Conservation (phyloP, 2,113 vertebrate genomes). For the Colius striatus region DNA sequence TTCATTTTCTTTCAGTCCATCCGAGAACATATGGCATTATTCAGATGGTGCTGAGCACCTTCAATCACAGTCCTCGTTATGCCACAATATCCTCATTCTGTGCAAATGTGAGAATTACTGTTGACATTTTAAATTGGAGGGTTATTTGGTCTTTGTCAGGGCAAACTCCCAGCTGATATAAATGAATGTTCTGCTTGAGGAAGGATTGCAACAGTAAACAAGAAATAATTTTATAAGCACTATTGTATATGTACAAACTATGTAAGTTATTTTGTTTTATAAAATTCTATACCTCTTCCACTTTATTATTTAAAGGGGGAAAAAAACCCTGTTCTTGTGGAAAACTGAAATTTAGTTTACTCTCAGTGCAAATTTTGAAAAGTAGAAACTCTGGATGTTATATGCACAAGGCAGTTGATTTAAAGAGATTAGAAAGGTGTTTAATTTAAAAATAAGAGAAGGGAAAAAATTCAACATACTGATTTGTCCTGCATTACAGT, state of each 20-base stretch:
- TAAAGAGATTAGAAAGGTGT: conserved; percentile 65
- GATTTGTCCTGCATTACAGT: conserved; percentile 81
- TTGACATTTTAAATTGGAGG: conserved; percentile 58
- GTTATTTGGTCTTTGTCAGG: conserved; percentile 65
- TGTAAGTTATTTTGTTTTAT: conserved; percentile 23
- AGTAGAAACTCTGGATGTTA: conserved; percentile 64
- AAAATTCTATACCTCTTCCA: conserved; percentile 49
- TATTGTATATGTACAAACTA: background rate
- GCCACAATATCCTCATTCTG: conserved; percentile 50
- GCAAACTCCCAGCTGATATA: conserved; percentile 29
- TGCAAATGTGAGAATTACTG: conserved; percentile 65
- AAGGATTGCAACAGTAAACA: background rate
- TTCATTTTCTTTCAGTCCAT: conserved; percentile 60
- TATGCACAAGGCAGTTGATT: conserved; percentile 65
- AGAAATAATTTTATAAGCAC: conserved; percentile 25
- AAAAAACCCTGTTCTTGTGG: background rate
- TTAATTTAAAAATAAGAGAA: conserved; percentile 48
- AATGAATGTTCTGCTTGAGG: conserved; percentile 17
- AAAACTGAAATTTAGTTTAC: conserved; percentile 66
- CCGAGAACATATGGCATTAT: conserved; percentile 67
- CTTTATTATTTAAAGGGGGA: conserved; percentile 22
- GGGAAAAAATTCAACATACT: conserved; percentile 76
- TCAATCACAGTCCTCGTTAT: conserved; percentile 59
- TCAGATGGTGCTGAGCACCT: conserved; percentile 70
- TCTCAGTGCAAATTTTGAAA: conserved; percentile 67